These are phyloP conservation scores for Phortica variegata DNA, from an alignment of 1,140 invertebrate species.

Conservation along the genomic window DNA sequence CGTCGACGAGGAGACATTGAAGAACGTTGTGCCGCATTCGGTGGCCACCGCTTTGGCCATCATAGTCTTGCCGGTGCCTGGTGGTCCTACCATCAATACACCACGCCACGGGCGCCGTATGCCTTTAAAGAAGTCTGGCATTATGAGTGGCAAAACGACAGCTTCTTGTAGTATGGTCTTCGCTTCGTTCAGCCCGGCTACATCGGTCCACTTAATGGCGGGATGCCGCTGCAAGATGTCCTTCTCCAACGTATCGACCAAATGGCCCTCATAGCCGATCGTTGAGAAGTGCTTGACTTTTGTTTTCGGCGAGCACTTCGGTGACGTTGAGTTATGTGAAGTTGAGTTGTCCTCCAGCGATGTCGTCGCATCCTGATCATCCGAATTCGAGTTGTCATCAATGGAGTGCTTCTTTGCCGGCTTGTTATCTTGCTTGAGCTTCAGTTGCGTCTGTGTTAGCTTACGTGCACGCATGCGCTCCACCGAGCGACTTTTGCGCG, in stretches of 20 bases:
- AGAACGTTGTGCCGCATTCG: slow-evolving; percentile 98
- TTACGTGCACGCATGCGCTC: slow-evolving; percentile 59
- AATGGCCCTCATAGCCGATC: slow-evolving; percentile 73
- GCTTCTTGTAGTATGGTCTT: slow-evolving; percentile 96
- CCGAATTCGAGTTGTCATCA: slow-evolving; percentile 54
- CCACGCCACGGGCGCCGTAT: slow-evolving; percentile 87
- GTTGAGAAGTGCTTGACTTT: slow-evolving; percentile 72
- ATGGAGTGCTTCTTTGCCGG: slow-evolving; percentile 47
- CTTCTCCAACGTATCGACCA: slow-evolving; percentile 82
- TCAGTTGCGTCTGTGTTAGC: slow-evolving; percentile 32
- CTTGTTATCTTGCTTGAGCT: slow-evolving; percentile 38
- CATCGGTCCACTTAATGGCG: slow-evolving; percentile 94
- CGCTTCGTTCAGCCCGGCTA: slow-evolving; percentile 93
- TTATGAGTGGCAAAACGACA: slow-evolving; percentile 93
- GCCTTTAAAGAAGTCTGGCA: slow-evolving; percentile 98
- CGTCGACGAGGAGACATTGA: slow-evolving; percentile 97
- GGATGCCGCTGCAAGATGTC: slow-evolving; percentile 97
- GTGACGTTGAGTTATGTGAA: slow-evolving; percentile 33
- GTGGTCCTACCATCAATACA: slow-evolving; percentile 63
- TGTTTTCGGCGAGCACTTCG: slow-evolving; percentile 39
- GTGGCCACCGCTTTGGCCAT: slow-evolving; percentile 98
- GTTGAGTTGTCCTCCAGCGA: slow-evolving; percentile 53
- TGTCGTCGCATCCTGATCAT: slow-evolving; percentile 54
- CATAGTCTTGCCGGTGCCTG: slow-evolving; percentile 98
- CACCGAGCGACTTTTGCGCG: slow-evolving; percentile 61